Conservation (phyloP, 2,797 vertebrate species). For the Oceanodroma leucorhoa region DNA sequence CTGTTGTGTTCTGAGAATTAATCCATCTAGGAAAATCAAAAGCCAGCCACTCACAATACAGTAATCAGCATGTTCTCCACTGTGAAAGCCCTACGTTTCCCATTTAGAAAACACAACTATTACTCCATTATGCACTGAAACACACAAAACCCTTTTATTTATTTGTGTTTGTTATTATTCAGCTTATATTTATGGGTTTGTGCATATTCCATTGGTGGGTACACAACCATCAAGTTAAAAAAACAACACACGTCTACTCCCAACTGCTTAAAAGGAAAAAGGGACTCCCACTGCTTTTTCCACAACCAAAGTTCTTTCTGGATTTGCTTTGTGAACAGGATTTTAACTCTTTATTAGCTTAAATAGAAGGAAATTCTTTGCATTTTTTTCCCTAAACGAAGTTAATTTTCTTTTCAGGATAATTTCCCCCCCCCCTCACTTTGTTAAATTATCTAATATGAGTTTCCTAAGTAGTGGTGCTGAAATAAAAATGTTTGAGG, state of each 20-base stretch:
- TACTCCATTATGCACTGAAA: constrained; percentile 71
- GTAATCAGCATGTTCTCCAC: constrained; percentile 89
- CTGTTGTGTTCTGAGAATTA: constrained; percentile 84
- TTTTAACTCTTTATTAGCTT: constrained; percentile 68
- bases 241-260: constrained; percentile 49
- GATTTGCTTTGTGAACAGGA: constrained; percentile 24
- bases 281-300: constrained; percentile 69
- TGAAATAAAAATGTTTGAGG: neutral
- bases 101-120: constrained; percentile 82
- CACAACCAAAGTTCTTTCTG: constrained; percentile 43
- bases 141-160: constrained; percentile 77
- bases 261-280: constrained; percentile 66
- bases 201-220: constrained; percentile 64
- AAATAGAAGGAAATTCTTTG: constrained; percentile 24
- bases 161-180: constrained; percentile 75
- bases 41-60: constrained; percentile 85
- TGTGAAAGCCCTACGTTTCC: constrained; percentile 78
- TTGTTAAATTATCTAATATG: neutral
- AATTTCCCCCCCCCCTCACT: neutral
- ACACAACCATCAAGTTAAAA: constrained; percentile 61
- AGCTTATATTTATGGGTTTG: constrained; percentile 75
- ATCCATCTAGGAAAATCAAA: constrained; percentile 84
- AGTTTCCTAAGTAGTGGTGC: neutral
- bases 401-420: neutral
- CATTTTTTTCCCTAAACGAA: neutral